A percentile compares a stretch with the other conserved stretches of the same genome.
These are phyloP conservation scores for Gymnoscopelus braueri DNA, from an alignment of 2,797 vertebrate species.

Conservation along the genomic window DNA sequence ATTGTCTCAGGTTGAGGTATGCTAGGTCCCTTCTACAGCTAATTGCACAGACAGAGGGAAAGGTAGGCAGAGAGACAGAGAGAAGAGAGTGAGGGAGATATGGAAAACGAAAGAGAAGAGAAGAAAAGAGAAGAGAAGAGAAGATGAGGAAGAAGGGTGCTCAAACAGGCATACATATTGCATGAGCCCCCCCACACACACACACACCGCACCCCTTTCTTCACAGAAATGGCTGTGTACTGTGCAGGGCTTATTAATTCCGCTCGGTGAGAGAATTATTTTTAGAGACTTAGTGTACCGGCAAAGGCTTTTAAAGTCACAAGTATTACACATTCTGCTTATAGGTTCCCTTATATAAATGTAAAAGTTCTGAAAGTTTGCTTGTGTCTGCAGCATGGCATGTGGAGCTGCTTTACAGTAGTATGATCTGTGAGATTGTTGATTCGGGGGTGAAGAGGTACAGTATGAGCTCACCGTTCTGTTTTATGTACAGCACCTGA, in stretches of 20 bases:
- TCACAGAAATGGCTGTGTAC: conserved; percentile 81
- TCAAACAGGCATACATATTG: conserved; percentile 82
- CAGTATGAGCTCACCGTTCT: no score
- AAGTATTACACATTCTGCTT: conserved; percentile 75
- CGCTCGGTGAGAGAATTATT: conserved; percentile 82
- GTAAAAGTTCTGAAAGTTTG: conserved; percentile 71
- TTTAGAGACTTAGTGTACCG: conserved; percentile 79
- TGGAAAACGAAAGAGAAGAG: neutral
- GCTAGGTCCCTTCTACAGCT: conserved; percentile 67
- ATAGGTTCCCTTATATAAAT: conserved; percentile 74
- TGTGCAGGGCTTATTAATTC: conserved; percentile 83
- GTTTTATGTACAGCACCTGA: no score
- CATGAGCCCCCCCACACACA: conserved; percentile 66
- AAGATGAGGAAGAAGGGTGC: conserved; percentile 74
- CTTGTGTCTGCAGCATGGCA: conserved; percentile 24
- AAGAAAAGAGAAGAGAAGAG: conserved; percentile 67
- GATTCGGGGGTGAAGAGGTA: neutral
- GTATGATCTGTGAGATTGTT: conserved; percentile 16
- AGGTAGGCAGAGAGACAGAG: neutral
- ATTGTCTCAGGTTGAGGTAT: conserved; percentile 76
- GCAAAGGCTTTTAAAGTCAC: conserved; percentile 81
- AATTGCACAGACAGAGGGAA: conserved; percentile 72
- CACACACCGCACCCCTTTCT: conserved; percentile 73
- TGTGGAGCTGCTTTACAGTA: conserved; percentile 10
- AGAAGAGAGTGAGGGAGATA: neutral